Base-by-base conservation (phyloP, 2,888 invertebrate species). In the Colostygia pectinataria region DNA sequence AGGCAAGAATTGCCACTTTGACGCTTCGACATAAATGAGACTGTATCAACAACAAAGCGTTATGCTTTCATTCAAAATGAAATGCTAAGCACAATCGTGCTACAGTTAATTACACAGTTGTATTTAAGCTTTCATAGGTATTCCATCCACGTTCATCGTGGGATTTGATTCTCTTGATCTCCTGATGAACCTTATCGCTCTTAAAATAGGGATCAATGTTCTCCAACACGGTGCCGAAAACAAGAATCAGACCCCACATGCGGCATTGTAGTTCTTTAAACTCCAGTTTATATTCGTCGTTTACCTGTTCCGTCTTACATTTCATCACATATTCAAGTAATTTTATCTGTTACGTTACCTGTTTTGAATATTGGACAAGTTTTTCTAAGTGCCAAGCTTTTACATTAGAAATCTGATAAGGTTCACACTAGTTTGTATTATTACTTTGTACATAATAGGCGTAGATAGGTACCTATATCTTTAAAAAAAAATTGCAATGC, bases 91-190 rank as follows among this genome's bases (percentile, higher is more conserved):
- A 54, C 57, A 49, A 39, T 57, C 46, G 37, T 18, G 31, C 23
- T 34, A 43, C 48, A 49, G 48, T 52, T 48, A 48, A 57, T 51
- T 54, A 57, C 52, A 54, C 57, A 54, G 57, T 54, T 52, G 48
- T 47, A 10, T 43, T 42, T 32, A 47, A 47, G 51, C 33, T 44
- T 27, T 10, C 23, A 43, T 51, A 36, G 36, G 20, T 48, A 53
- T 57, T 50, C 46, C 33, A 28, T 40, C n/a, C 29, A 15, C 53
- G 43, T 51, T 27, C 27, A 41, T 32, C 29, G 34, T 29, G 37
- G 18, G 31, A 31, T 23, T 23, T 15, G 10, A 25, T 24, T 18
- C 20, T 0, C 13, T 14, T 29, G 1, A 8, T 6, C 9, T n/a
- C 5, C 4, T 24, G 4, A 12, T 24, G 4, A 45, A 32, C 37